Base-by-base conservation (phyloP, 2,797 vertebrate genomes). In the Ctenosaura bakeri region DNA sequence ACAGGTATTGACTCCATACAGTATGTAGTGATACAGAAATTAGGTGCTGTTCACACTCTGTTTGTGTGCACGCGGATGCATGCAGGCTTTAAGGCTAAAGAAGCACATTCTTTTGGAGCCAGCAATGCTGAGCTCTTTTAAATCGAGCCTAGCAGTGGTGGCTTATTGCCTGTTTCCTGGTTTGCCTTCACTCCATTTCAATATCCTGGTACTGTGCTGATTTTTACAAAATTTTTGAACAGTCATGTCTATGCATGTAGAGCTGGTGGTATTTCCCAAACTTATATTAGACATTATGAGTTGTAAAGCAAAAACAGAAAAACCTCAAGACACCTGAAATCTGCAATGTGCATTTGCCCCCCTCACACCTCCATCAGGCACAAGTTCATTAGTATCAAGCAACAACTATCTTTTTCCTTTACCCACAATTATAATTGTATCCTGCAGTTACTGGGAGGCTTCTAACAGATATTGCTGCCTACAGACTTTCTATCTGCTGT, bases 91-190 rank as follows among this genome's bases (percentile, higher is more conserved):
- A 24, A 56, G 62, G 38, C 74, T 80, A 22, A 16, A 7, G 2
- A 2, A 69, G 42, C 26, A 26, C 46, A 78, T 38, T 35, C 64
- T 50, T 78, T 7, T 26, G 29, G 66, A 10, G 29, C 20, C 32
- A 32, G 32, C 9, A 29, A 0, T 16, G 0, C 29, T 5, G 29
- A 0, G 2, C 20, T 29, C 22, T 8, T 50, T 62, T 38, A 18
- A 46, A 2, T 52, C 76, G 38, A 35, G 78, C 42, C 16, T 64
- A 82, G 29, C 78, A 10, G 22, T 7, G 13, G 29, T 62, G 54
- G 38, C 54, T 7, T 38, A 12, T 77, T 46, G 29, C 52, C 52
- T 59, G 29, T 14, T 1, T 38, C 56, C 24, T 38, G 38, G 14
- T 18, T 77, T 87, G 46, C 35, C 4, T 69, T 52, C 50, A 69